Conservation (phyloP, 2,113 vertebrate genomes). For the Hippocampus abdominalis region DNA sequence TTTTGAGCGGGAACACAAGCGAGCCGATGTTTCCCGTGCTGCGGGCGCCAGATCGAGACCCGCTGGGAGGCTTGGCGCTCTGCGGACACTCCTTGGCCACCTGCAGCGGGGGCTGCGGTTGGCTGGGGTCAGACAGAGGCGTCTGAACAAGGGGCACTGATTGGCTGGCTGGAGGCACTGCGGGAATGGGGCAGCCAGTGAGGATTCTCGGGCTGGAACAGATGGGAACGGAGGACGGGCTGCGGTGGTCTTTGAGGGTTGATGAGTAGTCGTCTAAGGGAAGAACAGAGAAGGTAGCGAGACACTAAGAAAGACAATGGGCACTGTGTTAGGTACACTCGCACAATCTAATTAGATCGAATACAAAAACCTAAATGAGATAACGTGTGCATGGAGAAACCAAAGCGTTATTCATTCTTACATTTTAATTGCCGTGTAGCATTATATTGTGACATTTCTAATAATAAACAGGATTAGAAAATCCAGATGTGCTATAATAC, state of each 20-base stretch:
- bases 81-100: constrained; percentile 85
- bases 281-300: constrained; percentile 10
- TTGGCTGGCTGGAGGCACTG: constrained; percentile 88
- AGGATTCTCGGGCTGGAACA: constrained; percentile 85
- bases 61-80: constrained; percentile 89
- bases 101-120: constrained; percentile 76
- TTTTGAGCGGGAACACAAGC: constrained; percentile 76
- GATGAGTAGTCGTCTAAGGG: constrained; percentile 71
- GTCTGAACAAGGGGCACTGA: constrained; percentile 87
- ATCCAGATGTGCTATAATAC: too few species aligned
- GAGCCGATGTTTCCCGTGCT: constrained; percentile 53
- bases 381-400: background rate
- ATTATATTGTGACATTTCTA: background rate
- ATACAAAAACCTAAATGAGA: too few species aligned
- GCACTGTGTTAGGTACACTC: background rate
- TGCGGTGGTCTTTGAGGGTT: constrained; percentile 85
- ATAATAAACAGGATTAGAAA: too few species aligned
- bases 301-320: background rate
- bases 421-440: background rate
- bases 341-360: background rate
- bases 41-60: constrained; percentile 84
- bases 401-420: background rate
- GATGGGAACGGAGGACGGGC: constrained; percentile 83
- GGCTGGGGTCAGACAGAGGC: constrained; percentile 83
- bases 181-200: constrained; percentile 92